Percentiles rank a stretch among this genome's conserved stretches.
These are phyloP conservation scores for Scylla paramamosain DNA, from an alignment of 1,140 invertebrate genomes.

Conservation along the genomic window DNA sequence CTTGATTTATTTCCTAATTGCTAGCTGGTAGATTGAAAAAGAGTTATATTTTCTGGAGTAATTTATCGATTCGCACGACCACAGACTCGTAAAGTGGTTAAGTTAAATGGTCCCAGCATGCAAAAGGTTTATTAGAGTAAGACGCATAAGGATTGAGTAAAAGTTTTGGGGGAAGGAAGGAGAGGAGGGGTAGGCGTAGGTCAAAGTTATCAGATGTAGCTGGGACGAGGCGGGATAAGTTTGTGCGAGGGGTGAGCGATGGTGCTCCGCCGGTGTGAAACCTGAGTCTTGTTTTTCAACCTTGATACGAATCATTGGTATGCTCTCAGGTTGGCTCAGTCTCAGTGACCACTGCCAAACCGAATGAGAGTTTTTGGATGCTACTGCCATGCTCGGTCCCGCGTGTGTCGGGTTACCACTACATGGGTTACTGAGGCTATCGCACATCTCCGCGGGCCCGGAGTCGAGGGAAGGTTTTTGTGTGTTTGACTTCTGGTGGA, in stretches of 20 bases:
- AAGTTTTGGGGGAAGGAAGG: background rate
- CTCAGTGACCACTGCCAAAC: background rate
- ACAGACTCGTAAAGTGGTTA: slow-evolving; percentile 66
- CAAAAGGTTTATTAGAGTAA: slow-evolving; percentile 63
- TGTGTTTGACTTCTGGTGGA: background rate
- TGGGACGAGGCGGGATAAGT: background rate
- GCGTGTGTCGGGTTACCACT: slow-evolving; percentile 7
- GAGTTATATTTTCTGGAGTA: slow-evolving; percentile 69
- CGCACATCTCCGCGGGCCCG: background rate
- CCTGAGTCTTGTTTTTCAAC: slow-evolving; percentile 41
- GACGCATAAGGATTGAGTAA: slow-evolving; percentile 14
- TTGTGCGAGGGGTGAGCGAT: background rate
- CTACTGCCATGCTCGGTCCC: background rate
- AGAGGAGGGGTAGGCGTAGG: background rate
- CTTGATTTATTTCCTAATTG: slow-evolving; percentile 68
- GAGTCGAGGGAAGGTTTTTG: slow-evolving; percentile 18
- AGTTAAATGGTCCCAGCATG: slow-evolving; percentile 61
- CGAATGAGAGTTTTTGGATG: slow-evolving; percentile 14
- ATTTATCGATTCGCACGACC: slow-evolving; percentile 68
- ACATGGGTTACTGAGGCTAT: background rate
- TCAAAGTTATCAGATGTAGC: slow-evolving; percentile 38
- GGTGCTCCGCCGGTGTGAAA: background rate
- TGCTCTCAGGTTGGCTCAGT: background rate
- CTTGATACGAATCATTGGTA: slow-evolving; percentile 15
- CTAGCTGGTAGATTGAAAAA: slow-evolving; percentile 70